Evolutionary conservation across 2,888 invertebrate species (phyloP).

Genomic region (Steinernema carpocapsae): DNA sequence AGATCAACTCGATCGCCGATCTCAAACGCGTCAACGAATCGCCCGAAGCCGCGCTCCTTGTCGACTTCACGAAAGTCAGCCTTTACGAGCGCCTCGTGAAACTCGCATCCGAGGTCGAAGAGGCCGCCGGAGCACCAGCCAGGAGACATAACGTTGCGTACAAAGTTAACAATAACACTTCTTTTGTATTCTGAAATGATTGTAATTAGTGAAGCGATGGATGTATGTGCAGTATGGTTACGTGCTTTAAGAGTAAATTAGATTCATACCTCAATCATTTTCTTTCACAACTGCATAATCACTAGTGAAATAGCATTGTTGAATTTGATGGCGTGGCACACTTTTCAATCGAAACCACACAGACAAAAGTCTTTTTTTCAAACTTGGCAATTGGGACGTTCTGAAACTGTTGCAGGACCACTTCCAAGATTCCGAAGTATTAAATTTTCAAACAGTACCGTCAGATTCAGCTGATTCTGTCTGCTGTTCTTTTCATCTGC

Average conservation of each 20-base stretch:
- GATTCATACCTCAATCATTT: not conserved
- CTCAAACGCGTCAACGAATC: conserved; percentile 5
- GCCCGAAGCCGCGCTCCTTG: conserved; percentile 2
- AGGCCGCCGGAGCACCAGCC: not conserved
- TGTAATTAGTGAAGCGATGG: too few species aligned
- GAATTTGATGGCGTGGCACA: not conserved
- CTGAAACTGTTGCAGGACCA: too few species aligned
- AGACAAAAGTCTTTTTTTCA: too few species aligned
- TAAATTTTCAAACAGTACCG: too few species aligned
- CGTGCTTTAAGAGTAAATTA: not conserved
- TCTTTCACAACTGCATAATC: not conserved
- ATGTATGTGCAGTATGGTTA: too few species aligned
- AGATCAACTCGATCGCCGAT: conserved; percentile 26
- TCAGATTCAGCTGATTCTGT: too few species aligned
- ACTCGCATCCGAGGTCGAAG: not conserved
- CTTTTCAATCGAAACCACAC: not conserved
- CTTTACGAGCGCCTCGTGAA: not conserved
- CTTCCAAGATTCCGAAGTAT: too few species aligned
- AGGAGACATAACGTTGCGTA: not conserved
- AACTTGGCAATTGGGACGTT: too few species aligned
- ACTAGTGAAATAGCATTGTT: not conserved
- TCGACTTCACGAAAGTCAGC: conserved; percentile 12
- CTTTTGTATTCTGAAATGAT: conserved; percentile 13
- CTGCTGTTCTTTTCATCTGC: too few species aligned
- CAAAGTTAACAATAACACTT: not conserved